These are phyloP conservation scores for Chydorus sphaericus DNA, from an alignment of 2,888 invertebrate species.

Conservation along the genomic window DNA sequence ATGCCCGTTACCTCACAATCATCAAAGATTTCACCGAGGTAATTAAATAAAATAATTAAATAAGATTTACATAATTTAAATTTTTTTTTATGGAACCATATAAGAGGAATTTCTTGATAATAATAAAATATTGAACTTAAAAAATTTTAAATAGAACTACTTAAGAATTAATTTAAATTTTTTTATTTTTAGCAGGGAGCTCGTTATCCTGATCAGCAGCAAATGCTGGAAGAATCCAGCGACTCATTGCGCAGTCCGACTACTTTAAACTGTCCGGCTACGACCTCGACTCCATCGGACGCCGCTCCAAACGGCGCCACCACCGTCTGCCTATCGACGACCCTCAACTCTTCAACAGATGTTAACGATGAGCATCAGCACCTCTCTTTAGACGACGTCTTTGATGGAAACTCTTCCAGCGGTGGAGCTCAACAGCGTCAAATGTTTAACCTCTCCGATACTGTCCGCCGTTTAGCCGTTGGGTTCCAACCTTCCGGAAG, in stretches of 20 bases:
- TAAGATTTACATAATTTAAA: too few species aligned
- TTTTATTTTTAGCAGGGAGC: neutral
- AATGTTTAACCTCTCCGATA: neutral
- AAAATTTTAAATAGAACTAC: too few species aligned
- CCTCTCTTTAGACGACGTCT: neutral
- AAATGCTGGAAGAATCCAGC: neutral
- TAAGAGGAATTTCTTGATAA: too few species aligned
- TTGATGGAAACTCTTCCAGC: neutral
- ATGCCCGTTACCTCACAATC: slow-evolving; percentile 40
- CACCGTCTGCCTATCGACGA: neutral
- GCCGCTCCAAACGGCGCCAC: neutral
- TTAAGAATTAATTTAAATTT: neutral
- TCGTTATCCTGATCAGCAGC: neutral
- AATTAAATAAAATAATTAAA: too few species aligned
- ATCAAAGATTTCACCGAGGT: slow-evolving; percentile 5
- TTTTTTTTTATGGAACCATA: neutral
- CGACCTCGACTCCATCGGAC: neutral
- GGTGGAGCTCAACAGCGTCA: too few species aligned
- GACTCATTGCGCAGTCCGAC: neutral
- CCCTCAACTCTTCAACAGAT: neutral
- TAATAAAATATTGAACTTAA: too few species aligned
- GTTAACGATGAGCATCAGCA: neutral
- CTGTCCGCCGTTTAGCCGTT: neutral
- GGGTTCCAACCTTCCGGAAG: too few species aligned
- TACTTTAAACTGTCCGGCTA: too few species aligned